phyloP scores from a whole-genome alignment of 2,888 invertebrate species.

The Phyto melanocephala region DNA sequence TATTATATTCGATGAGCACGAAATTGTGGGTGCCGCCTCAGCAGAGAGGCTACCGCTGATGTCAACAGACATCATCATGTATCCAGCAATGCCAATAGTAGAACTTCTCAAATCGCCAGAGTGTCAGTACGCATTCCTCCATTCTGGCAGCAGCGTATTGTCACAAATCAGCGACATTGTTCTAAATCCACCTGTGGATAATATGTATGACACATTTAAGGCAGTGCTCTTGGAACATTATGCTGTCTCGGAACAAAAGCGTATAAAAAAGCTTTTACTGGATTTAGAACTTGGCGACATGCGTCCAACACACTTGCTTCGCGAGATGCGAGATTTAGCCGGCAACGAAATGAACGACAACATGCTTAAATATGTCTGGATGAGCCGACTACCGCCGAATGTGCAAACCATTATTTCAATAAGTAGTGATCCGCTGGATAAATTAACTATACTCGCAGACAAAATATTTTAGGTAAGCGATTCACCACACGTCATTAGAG shows the following conservation, averaged over 20 bases:
- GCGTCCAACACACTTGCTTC: slow-evolving; percentile 67
- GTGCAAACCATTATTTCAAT: slow-evolving; percentile 64
- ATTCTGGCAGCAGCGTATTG: slow-evolving; percentile 62
- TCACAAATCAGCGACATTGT: slow-evolving; percentile 67
- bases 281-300: slow-evolving; percentile 67
- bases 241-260: slow-evolving; percentile 66
- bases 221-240: slow-evolving; percentile 55
- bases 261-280: slow-evolving; percentile 65
- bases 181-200: slow-evolving; percentile 54
- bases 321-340: slow-evolving; percentile 67
- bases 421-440: slow-evolving; percentile 53
- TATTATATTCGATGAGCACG: too few species aligned
- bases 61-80: too few species aligned
- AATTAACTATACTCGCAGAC: slow-evolving; percentile 56
- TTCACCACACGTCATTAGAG: slow-evolving; percentile 3
- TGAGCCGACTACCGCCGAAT: slow-evolving; percentile 64
- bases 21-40: too few species aligned
- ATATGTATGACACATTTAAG: slow-evolving; percentile 64
- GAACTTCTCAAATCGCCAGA: not conserved
- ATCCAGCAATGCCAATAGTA: not conserved
- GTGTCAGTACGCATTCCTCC: slow-evolving; percentile 7
- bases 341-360: slow-evolving; percentile 62
- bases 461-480: slow-evolving; percentile 58
- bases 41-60: too few species aligned
- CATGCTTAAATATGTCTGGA: slow-evolving; percentile 65